Conservation (phyloP, 1,140 invertebrate species). For the Drosophila varians region DNA sequence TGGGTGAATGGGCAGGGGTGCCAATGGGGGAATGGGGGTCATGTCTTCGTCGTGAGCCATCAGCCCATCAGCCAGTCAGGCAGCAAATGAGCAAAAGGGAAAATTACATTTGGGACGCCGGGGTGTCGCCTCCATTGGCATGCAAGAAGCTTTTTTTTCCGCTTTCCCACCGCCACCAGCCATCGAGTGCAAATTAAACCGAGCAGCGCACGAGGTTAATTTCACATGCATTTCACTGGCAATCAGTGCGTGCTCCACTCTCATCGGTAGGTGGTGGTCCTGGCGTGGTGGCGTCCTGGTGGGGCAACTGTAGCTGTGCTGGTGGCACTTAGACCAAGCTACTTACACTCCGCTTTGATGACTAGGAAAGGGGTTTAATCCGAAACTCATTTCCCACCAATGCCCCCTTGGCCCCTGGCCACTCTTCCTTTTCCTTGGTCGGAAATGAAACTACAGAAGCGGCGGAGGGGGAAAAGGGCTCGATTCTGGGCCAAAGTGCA, state of each 20-base stretch:
- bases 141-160: conserved; percentile 43
- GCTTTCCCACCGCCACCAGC: conserved; percentile 45
- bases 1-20: not conserved
- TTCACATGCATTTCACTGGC: conserved; percentile 78
- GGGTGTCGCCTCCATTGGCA: conserved; percentile 54
- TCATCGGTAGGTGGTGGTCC: not conserved
- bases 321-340: conserved; percentile 73
- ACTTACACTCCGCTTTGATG: conserved; percentile 66
- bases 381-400: conserved; percentile 70
- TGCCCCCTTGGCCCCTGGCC: conserved; percentile 34
- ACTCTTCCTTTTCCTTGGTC: conserved; percentile 11
- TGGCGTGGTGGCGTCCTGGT: no score
- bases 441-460: conserved; percentile 71
- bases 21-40: conserved; percentile 15
- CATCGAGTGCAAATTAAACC: conserved; percentile 77
- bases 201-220: conserved; percentile 76
- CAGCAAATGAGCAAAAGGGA: conserved; percentile 73
- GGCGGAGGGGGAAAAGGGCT: conserved; percentile 17
- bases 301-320: conserved; percentile 7
- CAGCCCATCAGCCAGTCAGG: conserved; percentile 61
- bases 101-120: conserved; percentile 73
- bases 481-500: conserved; percentile 40
- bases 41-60: conserved; percentile 48
- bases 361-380: conserved; percentile 57
- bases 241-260: conserved; percentile 75